phyloP scores from a whole-genome alignment of 1,140 invertebrate species.

The Drosophila biarmipes region DNA sequence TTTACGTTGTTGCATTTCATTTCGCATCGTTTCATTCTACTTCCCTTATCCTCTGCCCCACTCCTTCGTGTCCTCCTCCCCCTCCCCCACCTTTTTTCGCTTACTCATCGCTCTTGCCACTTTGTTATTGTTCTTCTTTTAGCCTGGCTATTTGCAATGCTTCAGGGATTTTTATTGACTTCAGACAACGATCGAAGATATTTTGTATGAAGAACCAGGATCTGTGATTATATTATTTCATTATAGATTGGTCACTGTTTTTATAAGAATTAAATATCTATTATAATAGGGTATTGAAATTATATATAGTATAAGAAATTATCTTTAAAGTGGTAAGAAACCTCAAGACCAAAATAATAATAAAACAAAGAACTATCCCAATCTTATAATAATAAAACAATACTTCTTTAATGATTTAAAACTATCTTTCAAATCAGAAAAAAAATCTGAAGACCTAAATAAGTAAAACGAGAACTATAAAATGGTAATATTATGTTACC shows the following conservation, averaged over 20 bases:
- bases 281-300: too few species aligned
- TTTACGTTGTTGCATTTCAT: conserved; percentile 39
- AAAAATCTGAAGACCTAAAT: too few species aligned
- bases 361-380: too few species aligned
- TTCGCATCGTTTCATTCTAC: conserved; percentile 53
- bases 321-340: too few species aligned
- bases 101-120: conserved; percentile 26
- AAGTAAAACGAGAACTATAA: too few species aligned
- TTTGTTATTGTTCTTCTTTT: conserved; percentile 35
- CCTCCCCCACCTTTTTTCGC: conserved; percentile 11
- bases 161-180: conserved; percentile 56
- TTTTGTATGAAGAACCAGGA: neutral
- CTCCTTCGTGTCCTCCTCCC: neutral
- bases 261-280: neutral
- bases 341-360: too few species aligned
- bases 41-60: conserved; percentile 11
- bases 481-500: too few species aligned
- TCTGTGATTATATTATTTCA: neutral
- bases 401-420: too few species aligned
- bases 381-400: too few species aligned
- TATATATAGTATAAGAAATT: too few species aligned
- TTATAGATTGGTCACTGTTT: neutral
- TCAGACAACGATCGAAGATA: conserved; percentile 8
- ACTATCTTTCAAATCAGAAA: too few species aligned
- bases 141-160: conserved; percentile 33